These are phyloP conservation scores for Euschistus heros DNA, from an alignment of 1,140 invertebrate genomes.

Conservation along the genomic window DNA sequence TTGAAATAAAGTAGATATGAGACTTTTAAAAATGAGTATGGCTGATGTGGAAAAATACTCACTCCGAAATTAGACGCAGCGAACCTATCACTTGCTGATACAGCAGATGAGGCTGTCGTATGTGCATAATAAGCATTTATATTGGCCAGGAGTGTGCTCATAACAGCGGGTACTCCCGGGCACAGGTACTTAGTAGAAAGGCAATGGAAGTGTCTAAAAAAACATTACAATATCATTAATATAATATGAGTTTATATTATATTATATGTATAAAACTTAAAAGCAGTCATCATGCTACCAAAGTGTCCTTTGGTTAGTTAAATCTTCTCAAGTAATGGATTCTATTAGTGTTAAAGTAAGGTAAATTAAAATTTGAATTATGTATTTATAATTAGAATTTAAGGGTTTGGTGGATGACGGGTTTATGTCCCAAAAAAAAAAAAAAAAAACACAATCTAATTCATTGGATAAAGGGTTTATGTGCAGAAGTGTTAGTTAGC, in stretches of 20 bases:
- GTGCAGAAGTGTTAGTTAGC: no score
- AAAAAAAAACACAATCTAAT: no score
- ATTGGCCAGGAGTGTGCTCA: slow-evolving; percentile 96
- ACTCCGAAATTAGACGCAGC: slow-evolving; percentile 99
- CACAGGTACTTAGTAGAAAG: slow-evolving; percentile 98
- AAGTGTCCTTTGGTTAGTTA: background rate
- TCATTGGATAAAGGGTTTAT: no score
- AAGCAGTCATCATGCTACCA: background rate
- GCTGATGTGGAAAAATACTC: slow-evolving; percentile 34
- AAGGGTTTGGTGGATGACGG: no score
- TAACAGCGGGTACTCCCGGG: slow-evolving; percentile 94
- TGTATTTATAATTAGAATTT: no score
- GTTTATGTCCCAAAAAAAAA: no score
- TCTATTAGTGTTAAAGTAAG: no score
- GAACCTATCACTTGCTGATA: slow-evolving; percentile 97
- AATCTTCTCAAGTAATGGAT: no score
- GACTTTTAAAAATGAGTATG: background rate
- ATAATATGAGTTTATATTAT: background rate
- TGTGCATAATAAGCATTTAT: slow-evolving; percentile 99
- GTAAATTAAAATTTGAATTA: no score
- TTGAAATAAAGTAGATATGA: background rate
- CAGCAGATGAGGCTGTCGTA: slow-evolving; percentile 94
- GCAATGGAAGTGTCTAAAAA: slow-evolving; percentile 90
- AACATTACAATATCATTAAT: background rate
- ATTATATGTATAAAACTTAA: background rate